Evolutionary conservation across 2,797 vertebrate species (phyloP).

Genomic region (Ceryle rudis): DNA sequence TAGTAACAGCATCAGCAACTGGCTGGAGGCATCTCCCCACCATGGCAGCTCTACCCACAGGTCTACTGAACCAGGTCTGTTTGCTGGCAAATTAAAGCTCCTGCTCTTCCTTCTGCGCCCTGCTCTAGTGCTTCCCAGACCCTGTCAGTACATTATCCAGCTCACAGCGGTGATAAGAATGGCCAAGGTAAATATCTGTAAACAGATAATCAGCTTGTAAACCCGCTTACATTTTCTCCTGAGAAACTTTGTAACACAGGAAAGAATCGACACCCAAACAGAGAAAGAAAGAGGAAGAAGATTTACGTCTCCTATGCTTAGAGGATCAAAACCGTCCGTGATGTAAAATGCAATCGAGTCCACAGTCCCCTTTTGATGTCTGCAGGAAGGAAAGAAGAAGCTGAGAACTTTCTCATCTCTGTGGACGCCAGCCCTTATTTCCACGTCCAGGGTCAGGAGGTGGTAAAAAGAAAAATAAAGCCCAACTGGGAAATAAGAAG

Average conservation of each 20-base stretch:
- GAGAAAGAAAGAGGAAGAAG: constrained; percentile 49
- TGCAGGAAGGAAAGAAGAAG: constrained; percentile 80
- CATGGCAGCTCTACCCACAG: neutral
- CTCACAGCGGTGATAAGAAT: no score
- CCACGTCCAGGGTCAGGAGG: constrained; percentile 79
- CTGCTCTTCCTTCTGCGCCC: neutral
- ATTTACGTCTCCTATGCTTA: constrained; percentile 18
- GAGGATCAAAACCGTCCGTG: constrained; percentile 62
- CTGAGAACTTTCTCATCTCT: constrained; percentile 82
- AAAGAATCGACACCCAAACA: constrained; percentile 55
- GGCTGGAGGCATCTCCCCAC: neutral
- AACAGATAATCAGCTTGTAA: neutral
- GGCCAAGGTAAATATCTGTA: neutral
- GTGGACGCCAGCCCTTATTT: constrained; percentile 74
- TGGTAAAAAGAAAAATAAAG: constrained; percentile 78
- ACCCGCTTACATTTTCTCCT: neutral
- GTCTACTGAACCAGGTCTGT: neutral
- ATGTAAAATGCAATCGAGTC: neutral
- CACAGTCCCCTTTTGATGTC: constrained; percentile 70
- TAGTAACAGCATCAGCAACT: rapidly evolving
- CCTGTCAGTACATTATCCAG: rapidly evolving
- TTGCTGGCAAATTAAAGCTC: neutral
- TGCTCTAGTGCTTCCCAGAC: neutral
- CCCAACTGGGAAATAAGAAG: constrained; percentile 55
- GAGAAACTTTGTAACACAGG: constrained; percentile 51